These are phyloP conservation scores for Cephus runcator DNA, from an alignment of 2,888 invertebrate genomes.

Conservation along the genomic window DNA sequence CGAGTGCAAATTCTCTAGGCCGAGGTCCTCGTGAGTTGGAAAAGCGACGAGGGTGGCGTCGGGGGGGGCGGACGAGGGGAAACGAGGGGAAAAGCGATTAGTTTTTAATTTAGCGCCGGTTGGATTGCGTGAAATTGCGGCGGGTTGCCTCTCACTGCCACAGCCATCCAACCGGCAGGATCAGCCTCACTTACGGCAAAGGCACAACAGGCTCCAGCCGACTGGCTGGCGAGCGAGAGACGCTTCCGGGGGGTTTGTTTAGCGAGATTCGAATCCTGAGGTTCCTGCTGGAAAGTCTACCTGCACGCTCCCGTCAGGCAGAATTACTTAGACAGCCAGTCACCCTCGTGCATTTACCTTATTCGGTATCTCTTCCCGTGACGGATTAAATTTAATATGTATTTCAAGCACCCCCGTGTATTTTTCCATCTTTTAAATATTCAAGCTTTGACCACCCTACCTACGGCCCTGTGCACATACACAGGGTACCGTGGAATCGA, in stretches of 20 bases:
- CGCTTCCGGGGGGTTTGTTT: conserved; percentile 1
- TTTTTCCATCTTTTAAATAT: no score
- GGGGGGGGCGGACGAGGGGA: conserved; percentile 31
- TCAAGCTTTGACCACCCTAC: no score
- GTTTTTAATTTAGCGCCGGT: conserved; percentile 55
- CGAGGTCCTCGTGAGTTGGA: background rate
- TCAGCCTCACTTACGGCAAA: background rate
- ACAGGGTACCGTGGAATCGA: no score
- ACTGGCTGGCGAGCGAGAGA: background rate
- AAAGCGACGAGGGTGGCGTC: conserved; percentile 24
- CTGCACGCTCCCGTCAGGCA: background rate
- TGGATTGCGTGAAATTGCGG: conserved; percentile 56
- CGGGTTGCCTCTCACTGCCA: conserved; percentile 8
- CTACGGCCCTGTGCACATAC: no score
- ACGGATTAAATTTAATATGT: background rate
- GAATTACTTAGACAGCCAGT: background rate
- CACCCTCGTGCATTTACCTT: background rate
- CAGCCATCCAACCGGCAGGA: background rate
- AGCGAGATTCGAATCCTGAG: background rate
- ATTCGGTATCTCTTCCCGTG: background rate
- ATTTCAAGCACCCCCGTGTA: background rate
- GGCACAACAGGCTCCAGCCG: background rate
- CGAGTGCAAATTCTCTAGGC: background rate
- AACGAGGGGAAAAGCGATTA: conserved; percentile 49
- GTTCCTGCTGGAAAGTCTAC: background rate